phyloP scores from a whole-genome alignment of 2,113 vertebrate species.

The Nibea coibor region DNA sequence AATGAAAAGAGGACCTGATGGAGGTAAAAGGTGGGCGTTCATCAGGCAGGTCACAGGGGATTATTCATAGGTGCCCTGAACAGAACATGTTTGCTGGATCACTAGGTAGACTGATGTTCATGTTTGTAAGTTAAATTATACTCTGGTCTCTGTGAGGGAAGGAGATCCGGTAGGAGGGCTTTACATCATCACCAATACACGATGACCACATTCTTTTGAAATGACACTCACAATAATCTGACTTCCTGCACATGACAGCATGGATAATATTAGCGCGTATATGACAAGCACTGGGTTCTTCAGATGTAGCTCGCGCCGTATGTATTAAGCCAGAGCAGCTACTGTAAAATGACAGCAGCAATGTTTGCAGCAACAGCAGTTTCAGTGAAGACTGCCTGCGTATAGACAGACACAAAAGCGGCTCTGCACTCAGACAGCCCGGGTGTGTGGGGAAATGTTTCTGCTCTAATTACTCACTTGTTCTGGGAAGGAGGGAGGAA shows the following conservation, averaged over 20 bases:
- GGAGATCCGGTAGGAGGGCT: not conserved
- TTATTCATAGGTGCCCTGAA: constrained; percentile 14
- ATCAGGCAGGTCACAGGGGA: constrained; percentile 42
- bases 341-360: constrained; percentile 3
- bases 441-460: constrained; percentile 71
- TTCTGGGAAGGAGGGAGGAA: constrained; percentile 64
- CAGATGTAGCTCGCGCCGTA: not conserved
- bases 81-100: not conserved
- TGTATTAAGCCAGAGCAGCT: constrained; percentile 10
- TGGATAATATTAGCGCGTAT: constrained; percentile 5
- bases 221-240: constrained; percentile 34
- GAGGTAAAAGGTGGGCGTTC: constrained; percentile 34
- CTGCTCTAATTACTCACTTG: constrained; percentile 80
- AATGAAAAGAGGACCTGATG: not conserved
- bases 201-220: constrained; percentile 34
- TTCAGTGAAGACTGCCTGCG: constrained; percentile 32
- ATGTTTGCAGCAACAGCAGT: constrained; percentile 29
- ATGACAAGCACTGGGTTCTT: constrained; percentile 27
- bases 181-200: constrained; percentile 8
- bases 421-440: constrained; percentile 39
- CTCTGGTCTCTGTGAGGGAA: constrained; percentile 2
- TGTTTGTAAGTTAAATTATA: constrained; percentile 23
- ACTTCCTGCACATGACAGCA: constrained; percentile 27
- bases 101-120: not conserved
- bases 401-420: constrained; percentile 46